Evolutionary conservation across 1,140 invertebrate genomes (phyloP).

Genomic region (Drosophila navojoa): DNA sequence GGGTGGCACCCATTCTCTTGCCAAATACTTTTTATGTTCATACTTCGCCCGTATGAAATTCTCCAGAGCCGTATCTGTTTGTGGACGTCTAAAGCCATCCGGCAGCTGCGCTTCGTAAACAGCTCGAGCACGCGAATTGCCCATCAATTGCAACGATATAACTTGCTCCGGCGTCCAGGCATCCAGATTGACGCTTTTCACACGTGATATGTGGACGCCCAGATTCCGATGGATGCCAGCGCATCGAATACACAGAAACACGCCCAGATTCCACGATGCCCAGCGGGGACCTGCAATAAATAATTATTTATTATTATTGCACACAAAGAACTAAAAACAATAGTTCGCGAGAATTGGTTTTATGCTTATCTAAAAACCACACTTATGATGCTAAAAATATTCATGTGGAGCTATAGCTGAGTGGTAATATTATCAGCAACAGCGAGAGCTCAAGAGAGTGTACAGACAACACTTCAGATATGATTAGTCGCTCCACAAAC

Average conservation of each 20-base stretch:
- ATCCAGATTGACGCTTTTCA: slow-evolving; percentile 99
- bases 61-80: slow-evolving; percentile 96
- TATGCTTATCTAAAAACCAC: slow-evolving; percentile 10
- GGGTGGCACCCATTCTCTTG: slow-evolving; percentile 96
- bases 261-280: slow-evolving; percentile 99
- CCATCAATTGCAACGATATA: slow-evolving; percentile 96
- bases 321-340: not conserved
- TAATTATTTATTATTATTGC: slow-evolving; percentile 1
- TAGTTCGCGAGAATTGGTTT: not conserved
- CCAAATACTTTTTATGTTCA: slow-evolving; percentile 99
- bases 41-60: slow-evolving; percentile 98
- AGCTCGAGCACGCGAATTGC: slow-evolving; percentile 97
- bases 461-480: too few relatives aligned
- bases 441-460: too few relatives aligned
- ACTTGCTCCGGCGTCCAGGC: slow-evolving; percentile 99
- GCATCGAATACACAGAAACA: slow-evolving; percentile 99
- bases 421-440: slow-evolving; percentile 1
- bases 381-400: not conserved
- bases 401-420: not conserved
- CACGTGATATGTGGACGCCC: slow-evolving; percentile 98
- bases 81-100: slow-evolving; percentile 96
- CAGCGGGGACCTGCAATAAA: slow-evolving; percentile 93
- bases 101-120: slow-evolving; percentile 99
- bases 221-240: slow-evolving; percentile 99
- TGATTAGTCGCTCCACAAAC: too few relatives aligned